Conservation (phyloP, 2,888 invertebrate genomes). For the Sclerodermus sp. region DNA sequence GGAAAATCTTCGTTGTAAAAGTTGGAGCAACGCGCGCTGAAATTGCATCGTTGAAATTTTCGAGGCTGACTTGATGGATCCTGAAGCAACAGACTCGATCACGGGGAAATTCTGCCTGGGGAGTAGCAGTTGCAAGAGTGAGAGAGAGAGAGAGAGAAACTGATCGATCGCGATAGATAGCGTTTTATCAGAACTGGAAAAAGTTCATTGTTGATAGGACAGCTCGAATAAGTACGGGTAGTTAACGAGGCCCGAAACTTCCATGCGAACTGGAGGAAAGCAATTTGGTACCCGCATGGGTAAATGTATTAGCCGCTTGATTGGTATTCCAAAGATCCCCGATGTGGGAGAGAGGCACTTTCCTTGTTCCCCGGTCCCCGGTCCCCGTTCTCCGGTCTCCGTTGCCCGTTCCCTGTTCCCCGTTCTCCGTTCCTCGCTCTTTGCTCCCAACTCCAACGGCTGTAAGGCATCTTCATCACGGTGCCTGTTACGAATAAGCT, state of each 20-base stretch:
- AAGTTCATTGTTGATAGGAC: too few relatives aligned
- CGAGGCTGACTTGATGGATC: too few relatives aligned
- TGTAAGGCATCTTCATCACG: constrained; percentile 42
- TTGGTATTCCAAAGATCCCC: constrained; percentile 38
- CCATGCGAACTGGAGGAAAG: constrained; percentile 10
- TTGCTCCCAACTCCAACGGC: too few relatives aligned
- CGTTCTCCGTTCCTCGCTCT: not conserved
- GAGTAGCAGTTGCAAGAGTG: too few relatives aligned
- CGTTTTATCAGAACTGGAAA: too few relatives aligned
- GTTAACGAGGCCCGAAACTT: constrained; percentile 20
- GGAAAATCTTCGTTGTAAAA: not conserved
- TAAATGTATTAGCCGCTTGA: constrained; percentile 40
- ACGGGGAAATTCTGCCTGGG: too few relatives aligned
- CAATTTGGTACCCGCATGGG: constrained; percentile 49
- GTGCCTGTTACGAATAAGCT: constrained; percentile 53
- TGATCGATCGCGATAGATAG: too few relatives aligned
- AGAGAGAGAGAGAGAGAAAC: too few relatives aligned
- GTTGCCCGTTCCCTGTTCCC: too few relatives aligned
- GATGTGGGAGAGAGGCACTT: constrained; percentile 28
- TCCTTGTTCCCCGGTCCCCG: constrained; percentile 5
- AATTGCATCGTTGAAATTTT: too few relatives aligned
- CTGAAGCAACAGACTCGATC: too few relatives aligned
- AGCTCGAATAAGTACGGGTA: not conserved
- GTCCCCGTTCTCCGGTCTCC: not conserved
- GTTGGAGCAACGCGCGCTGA: too few relatives aligned